Evolutionary conservation across 2,888 invertebrate species (phyloP).

Genomic region (Melieria crassipennis): DNA sequence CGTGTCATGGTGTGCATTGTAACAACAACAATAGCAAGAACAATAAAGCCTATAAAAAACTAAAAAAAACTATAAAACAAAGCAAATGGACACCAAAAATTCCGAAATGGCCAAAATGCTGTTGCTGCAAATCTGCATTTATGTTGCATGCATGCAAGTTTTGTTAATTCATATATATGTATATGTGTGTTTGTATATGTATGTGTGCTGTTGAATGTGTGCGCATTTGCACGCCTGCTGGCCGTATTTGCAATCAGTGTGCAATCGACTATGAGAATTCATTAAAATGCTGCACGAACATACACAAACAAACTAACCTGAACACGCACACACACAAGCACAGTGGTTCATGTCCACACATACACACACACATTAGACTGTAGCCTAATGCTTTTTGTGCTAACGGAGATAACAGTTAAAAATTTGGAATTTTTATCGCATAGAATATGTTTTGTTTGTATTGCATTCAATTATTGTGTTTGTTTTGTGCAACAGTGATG

Average conservation of each 20-base stretch:
- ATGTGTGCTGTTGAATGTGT: neutral
- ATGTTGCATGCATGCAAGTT: neutral
- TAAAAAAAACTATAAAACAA: neutral
- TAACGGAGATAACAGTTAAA: too few relatives aligned
- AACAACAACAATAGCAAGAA: constrained; percentile 1
- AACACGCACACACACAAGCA: neutral
- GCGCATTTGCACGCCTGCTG: neutral
- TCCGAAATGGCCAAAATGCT: neutral
- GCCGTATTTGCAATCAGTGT: constrained; percentile 7
- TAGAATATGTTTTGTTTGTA: too few relatives aligned
- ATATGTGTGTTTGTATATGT: neutral
- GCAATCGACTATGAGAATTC: constrained; percentile 10
- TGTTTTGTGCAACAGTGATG: too few relatives aligned
- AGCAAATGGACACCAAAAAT: too few relatives aligned
- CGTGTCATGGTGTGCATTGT: neutral
- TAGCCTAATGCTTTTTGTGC: too few relatives aligned
- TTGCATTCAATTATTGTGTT: too few relatives aligned
- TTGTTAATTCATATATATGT: neutral
- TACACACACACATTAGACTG: too few relatives aligned
- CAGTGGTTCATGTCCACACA: too few relatives aligned
- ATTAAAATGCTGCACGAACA: constrained; percentile 5
- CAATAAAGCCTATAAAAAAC: neutral
- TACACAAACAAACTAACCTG: neutral
- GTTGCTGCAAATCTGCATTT: neutral
- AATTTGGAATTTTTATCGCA: too few relatives aligned